phyloP scores from a whole-genome alignment of 1,140 invertebrate genomes.

The Drosophila aff. region DNA sequence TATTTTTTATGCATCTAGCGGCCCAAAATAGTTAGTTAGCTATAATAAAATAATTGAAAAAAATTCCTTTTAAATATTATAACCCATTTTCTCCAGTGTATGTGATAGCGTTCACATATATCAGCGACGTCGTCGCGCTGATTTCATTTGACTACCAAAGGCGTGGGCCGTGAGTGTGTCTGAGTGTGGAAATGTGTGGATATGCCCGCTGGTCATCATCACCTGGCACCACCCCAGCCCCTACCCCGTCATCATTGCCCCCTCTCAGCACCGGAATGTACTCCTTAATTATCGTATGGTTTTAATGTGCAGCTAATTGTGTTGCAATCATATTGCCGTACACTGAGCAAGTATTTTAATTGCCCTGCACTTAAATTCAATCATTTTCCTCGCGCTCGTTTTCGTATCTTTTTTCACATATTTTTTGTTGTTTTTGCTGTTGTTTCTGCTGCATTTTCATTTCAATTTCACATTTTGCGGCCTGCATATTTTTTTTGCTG shows the following conservation, averaged over 20 bases:
- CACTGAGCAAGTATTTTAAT: slow-evolving; percentile 73
- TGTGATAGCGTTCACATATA: slow-evolving; percentile 37
- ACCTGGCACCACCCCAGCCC: slow-evolving; percentile 31
- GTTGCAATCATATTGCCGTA: slow-evolving; percentile 76
- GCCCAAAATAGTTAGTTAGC: background rate
- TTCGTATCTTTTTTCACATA: slow-evolving; percentile 30
- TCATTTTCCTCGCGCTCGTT: slow-evolving; percentile 47
- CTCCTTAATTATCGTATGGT: slow-evolving; percentile 81
- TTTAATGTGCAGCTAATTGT: slow-evolving; percentile 85
- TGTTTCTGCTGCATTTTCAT: slow-evolving; percentile 46
- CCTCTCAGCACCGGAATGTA: slow-evolving; percentile 12
- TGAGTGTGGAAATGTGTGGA: slow-evolving; percentile 46
- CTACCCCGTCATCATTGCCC: background rate
- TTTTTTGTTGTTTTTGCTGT: slow-evolving; percentile 8
- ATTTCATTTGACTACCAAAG: slow-evolving; percentile 80
- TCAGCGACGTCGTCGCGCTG: slow-evolving; percentile 78
- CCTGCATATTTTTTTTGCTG: slow-evolving; percentile 40
- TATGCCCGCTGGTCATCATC: slow-evolving; percentile 71
- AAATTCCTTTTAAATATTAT: background rate
- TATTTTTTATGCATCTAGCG: background rate
- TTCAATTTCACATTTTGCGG: slow-evolving; percentile 54
- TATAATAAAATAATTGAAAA: background rate
- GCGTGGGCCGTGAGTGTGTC: slow-evolving; percentile 45
- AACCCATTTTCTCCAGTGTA: slow-evolving; percentile 9
- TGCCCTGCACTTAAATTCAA: slow-evolving; percentile 69